A percentile compares a stretch with the other conserved stretches of the same genome.
Evolutionary conservation across 1,140 invertebrate genomes (phyloP).

Genomic region (Pseudobourletiella spinata): DNA sequence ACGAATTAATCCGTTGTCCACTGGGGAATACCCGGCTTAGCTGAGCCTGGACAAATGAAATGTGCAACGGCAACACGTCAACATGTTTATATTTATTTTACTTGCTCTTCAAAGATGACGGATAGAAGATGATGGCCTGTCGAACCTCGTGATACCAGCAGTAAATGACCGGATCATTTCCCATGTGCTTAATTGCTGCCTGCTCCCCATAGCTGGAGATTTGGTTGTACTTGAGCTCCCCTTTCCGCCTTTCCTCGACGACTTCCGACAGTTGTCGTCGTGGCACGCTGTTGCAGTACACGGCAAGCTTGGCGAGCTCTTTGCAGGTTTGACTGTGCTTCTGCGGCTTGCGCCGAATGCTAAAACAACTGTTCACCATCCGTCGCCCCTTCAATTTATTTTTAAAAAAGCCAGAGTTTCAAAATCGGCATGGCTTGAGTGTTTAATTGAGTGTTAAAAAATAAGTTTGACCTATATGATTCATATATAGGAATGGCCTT

Average conservation of each 20-base stretch:
- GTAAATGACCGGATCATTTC: not conserved
- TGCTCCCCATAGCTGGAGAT: slow-evolving; percentile 95
- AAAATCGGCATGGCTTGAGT: not conserved
- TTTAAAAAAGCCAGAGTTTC: not conserved
- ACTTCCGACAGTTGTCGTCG: slow-evolving; percentile 57
- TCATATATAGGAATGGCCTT: not conserved
- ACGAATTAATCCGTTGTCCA: slow-evolving; percentile 86
- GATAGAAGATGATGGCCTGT: no score
- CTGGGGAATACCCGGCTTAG: slow-evolving; percentile 85
- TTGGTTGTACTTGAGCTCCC: slow-evolving; percentile 60
- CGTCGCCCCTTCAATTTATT: not conserved
- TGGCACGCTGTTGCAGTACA: slow-evolving; percentile 87
- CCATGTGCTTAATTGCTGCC: slow-evolving; percentile 69
- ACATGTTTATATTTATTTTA: no score
- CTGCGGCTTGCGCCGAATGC: not conserved
- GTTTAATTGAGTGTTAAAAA: not conserved
- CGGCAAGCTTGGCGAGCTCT: slow-evolving; percentile 90
- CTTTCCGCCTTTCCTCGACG: slow-evolving; percentile 54
- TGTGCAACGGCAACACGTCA: no score
- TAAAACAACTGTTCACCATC: not conserved
- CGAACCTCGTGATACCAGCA: no score
- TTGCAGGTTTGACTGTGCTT: slow-evolving; percentile 52
- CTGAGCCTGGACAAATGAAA: no score
- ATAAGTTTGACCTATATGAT: not conserved
- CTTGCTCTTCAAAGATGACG: no score